phyloP scores from a whole-genome alignment of 2,113 vertebrate species.

The Sceloporus undulatus region DNA sequence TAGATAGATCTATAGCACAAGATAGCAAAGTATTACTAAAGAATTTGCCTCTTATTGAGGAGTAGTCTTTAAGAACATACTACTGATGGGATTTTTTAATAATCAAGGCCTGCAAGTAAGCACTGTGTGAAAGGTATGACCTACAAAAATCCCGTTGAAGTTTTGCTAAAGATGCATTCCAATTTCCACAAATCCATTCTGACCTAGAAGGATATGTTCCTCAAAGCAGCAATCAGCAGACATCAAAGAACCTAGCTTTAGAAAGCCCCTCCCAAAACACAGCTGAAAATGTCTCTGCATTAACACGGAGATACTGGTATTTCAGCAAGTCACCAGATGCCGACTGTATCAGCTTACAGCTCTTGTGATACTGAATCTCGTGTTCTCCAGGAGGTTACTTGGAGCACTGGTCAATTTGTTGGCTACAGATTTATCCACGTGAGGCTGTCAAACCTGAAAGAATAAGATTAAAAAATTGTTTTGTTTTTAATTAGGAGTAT shows the following conservation, averaged over 20 bases:
- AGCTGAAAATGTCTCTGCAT: conserved; percentile 74
- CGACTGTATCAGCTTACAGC: conserved; percentile 21
- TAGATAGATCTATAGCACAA: not conserved
- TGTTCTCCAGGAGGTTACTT: conserved; percentile 6
- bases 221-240: conserved; percentile 4
- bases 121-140: not conserved
- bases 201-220: conserved; percentile 50
- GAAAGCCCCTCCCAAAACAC: conserved; percentile 34
- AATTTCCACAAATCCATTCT: conserved; percentile 45
- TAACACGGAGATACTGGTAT: conserved; percentile 29
- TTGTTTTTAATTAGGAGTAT: conserved; percentile 82
- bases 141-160: rapidly evolving
- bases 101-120: conserved; percentile 28
- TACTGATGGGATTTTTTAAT: not conserved
- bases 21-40: not conserved
- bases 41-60: not conserved
- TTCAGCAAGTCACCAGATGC: conserved; percentile 27
- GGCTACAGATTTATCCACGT: not conserved
- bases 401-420: not conserved
- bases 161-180: conserved; percentile 18
- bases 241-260: conserved; percentile 61
- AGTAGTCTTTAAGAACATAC: not conserved
- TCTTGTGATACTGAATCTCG: not conserved
- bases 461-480: rapidly evolving
- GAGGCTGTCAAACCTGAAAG: not conserved